A percentile compares a stretch with the other conserved stretches of the same genome.
phyloP scores from a whole-genome alignment of 2,888 invertebrate species.

The Micropterix aruncella region DNA sequence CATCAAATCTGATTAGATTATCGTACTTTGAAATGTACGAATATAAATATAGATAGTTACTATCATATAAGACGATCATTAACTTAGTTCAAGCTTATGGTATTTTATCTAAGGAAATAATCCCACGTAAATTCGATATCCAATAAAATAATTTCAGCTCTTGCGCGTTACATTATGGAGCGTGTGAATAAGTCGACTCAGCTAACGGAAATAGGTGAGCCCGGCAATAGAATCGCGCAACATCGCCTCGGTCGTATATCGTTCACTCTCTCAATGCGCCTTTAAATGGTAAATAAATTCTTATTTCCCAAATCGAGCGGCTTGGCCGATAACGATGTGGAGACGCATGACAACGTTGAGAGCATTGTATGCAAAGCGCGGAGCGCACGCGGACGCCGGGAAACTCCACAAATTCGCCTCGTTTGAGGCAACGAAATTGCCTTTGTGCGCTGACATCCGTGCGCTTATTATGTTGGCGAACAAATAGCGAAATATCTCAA shows the following conservation, averaged over 20 bases:
- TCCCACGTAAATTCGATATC: too few relatives aligned
- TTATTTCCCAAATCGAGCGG: slow-evolving; percentile 5
- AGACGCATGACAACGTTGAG: slow-evolving; percentile 8
- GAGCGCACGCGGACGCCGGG: slow-evolving; percentile 2
- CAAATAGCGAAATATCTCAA: background rate
- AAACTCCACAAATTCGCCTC: background rate
- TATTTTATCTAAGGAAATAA: too few relatives aligned
- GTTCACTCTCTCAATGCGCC: background rate
- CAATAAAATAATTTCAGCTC: too few relatives aligned
- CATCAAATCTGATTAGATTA: too few relatives aligned
- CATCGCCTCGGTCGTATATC: background rate
- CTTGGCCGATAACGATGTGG: slow-evolving; percentile 11
- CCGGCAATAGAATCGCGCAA: too few relatives aligned
- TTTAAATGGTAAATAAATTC: background rate
- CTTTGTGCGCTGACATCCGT: background rate
- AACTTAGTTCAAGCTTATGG: too few relatives aligned
- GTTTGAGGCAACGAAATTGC: background rate
- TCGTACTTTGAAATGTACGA: too few relatives aligned
- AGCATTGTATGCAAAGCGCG: slow-evolving; percentile 12
- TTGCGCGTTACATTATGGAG: too few relatives aligned
- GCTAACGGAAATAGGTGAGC: background rate
- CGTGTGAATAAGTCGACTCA: too few relatives aligned
- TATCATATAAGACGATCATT: too few relatives aligned
- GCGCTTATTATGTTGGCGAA: background rate
- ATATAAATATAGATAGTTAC: too few relatives aligned